These are phyloP conservation scores for Leptosomus discolor DNA, from an alignment of 2,113 vertebrate genomes.

Conservation along the genomic window DNA sequence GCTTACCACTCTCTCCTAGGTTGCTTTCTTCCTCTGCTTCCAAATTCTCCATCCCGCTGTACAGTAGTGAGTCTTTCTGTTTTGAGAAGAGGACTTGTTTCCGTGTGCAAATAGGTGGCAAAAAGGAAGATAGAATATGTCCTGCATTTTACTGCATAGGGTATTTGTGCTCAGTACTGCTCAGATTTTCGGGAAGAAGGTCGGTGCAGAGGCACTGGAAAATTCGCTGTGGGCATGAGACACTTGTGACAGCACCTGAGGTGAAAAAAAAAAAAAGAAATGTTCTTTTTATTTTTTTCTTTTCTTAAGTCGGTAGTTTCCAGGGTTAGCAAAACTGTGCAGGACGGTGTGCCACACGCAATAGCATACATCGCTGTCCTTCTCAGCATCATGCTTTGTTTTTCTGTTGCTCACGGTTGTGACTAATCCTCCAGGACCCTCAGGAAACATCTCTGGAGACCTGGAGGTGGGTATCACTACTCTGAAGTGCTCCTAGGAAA, in stretches of 20 bases:
- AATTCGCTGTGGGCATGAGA: neutral
- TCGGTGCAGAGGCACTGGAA: neutral
- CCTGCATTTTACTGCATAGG: neutral
- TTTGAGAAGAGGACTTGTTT: neutral
- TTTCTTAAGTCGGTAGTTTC: neutral
- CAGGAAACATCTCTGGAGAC: neutral
- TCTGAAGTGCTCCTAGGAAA: neutral
- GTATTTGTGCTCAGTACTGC: neutral
- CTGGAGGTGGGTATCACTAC: neutral
- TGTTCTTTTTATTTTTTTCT: neutral
- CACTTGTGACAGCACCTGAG: neutral
- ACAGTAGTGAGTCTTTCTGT: neutral
- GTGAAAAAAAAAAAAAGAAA: neutral
- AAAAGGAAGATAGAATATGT: neutral
- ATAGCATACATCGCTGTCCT: neutral
- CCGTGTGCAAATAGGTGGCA: neutral
- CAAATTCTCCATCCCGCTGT: neutral
- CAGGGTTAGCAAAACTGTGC: neutral
- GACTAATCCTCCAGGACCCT: neutral
- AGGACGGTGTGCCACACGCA: neutral
- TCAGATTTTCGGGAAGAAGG: neutral
- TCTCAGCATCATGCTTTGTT: neutral
- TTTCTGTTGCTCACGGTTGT: neutral
- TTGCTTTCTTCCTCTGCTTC: neutral
- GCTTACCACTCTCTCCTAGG: neutral